Conservation (phyloP, 2,888 invertebrate species). For the Caenorhabditis wallacei region DNA sequence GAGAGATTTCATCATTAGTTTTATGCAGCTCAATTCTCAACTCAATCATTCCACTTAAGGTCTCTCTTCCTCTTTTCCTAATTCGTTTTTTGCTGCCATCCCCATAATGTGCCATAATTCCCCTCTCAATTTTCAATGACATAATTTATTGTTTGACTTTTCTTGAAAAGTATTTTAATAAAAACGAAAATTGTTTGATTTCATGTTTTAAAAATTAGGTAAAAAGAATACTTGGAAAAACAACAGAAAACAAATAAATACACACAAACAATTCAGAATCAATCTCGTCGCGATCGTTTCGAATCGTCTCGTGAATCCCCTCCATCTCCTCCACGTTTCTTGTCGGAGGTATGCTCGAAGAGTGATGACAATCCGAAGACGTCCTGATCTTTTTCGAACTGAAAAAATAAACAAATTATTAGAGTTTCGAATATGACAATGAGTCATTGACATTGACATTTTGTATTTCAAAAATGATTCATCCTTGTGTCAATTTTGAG, state of each 20-base stretch:
- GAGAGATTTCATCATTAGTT: conserved; percentile 54
- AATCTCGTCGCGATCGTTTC: conserved; percentile 65
- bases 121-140: conserved; percentile 33
- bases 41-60: conserved; percentile 25
- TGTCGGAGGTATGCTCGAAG: conserved; percentile 95
- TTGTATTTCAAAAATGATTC: conserved; percentile 36
- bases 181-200: conserved; percentile 17
- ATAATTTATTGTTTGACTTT: conserved; percentile 46
- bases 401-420: conserved; percentile 57
- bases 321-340: conserved; percentile 69
- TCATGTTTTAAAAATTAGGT: too few relatives aligned
- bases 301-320: conserved; percentile 62
- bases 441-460: conserved; percentile 37
- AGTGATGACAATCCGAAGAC: conserved; percentile 98
- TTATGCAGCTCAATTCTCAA: conserved; percentile 36
- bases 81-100: neutral
- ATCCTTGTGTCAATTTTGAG: conserved; percentile 20
- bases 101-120: conserved; percentile 28
- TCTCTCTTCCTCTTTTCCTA: conserved; percentile 1
- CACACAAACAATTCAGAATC: neutral
- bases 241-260: conserved; percentile 11
- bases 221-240: neutral
- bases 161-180: conserved; percentile 41
- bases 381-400: conserved; percentile 88
- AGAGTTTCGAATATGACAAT: conserved; percentile 3